Base-by-base conservation (phyloP, 1,140 invertebrate genomes). In the Drosophila mauritiana region DNA sequence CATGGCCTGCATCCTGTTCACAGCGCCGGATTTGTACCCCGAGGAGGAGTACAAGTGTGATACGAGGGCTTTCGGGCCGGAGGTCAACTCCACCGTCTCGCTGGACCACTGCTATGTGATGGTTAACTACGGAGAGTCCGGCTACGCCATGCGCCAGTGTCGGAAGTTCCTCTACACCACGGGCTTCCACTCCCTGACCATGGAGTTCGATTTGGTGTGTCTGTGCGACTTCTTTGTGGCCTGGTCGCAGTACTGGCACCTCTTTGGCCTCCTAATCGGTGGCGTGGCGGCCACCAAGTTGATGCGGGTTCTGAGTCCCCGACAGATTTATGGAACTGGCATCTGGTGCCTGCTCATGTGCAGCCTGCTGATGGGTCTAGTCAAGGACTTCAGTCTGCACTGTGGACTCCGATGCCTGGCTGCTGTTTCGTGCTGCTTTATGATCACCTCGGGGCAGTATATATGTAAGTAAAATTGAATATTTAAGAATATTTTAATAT, bases 231-330 rank as follows among this genome's bases (percentile, higher is more conserved):
- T 93, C n/a, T 91, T 93, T 12, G 88, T 93, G 40, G 92, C 92
- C 31, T 92, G 92, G 75, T 92, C 92, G 1, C 92, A 93, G 72
- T 92, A 91, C 58, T 93, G 92, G 89, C 92, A 93, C 81, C 78
- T 93, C 11, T 92, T 92, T 31, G 92, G 92, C 15, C 85, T 93
- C 31, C 74, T 93, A 22, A 56, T 93, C 4, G 92, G 92, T 12
- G 92, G 92, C 36, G 78, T 93, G 4, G 73, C 89, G 34, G 92
- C 90, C 43, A 92, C 91, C 4, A 90, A 92, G 39, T 48, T 92
- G 27, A 91, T 93, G 91, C 73, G 84, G 12, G 72, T 92, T 0
- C 64, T 88, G 5, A 93, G 92, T 78, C 92, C 92, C 0, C 78
- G 92, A 0, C 78, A 69, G 20, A 81, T 92, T 4, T 92, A 93